A percentile compares a stretch with the other conserved stretches of the same genome.
These are phyloP conservation scores for Talpa occidentalis DNA, from an alignment of 2,113 vertebrate genomes.

Conservation along the genomic window DNA sequence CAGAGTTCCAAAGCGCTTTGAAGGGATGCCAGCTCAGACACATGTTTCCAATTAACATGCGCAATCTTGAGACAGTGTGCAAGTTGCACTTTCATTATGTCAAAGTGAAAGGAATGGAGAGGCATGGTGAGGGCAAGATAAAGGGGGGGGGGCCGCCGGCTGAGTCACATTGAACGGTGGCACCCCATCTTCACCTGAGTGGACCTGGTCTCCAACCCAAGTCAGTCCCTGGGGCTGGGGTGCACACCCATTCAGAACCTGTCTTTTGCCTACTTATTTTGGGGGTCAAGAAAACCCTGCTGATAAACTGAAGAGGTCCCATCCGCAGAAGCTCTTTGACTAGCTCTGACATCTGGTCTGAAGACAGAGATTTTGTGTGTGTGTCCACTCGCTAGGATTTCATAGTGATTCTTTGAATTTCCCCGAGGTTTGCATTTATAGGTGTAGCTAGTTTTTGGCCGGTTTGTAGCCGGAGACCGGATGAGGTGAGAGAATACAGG, in stretches of 20 bases:
- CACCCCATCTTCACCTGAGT: not conserved
- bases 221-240: fast-evolving
- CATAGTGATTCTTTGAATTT: not conserved
- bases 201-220: not conserved
- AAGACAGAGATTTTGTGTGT: not conserved
- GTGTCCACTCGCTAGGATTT: not conserved
- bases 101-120: slow-evolving; percentile 72
- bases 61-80: slow-evolving; percentile 71
- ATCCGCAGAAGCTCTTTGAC: not conserved
- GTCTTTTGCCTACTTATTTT: not conserved
- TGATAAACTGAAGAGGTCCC: not conserved
- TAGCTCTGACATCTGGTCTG: not conserved
- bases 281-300: not conserved
- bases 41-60: slow-evolving; percentile 80
- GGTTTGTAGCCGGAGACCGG: not conserved
- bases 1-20: slow-evolving; percentile 76
- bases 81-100: slow-evolving; percentile 78
- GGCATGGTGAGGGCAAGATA: slow-evolving; percentile 44
- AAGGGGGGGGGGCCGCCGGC: slow-evolving; percentile 50
- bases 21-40: slow-evolving; percentile 79
- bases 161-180: not conserved
- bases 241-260: not conserved
- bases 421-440: not conserved
- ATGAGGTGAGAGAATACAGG: not conserved
- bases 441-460: not conserved